Evolutionary conservation across 1,140 invertebrate species (phyloP), one percentile per base, ranked within the genome.

Genomic region (Nylanderia fulva): DNA sequence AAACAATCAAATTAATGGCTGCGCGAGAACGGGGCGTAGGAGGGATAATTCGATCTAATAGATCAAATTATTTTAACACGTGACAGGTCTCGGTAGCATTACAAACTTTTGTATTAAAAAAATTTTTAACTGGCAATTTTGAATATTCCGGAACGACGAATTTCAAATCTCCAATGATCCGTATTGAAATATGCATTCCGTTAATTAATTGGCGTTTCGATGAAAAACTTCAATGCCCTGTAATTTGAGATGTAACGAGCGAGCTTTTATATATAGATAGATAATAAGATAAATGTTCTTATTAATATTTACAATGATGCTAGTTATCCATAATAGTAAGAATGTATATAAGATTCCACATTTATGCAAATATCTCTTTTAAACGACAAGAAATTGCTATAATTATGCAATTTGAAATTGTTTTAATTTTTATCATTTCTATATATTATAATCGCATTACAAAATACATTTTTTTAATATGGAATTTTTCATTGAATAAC

Each of bases 41-140:
- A 18, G 3, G 15, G 15, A 4, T 48, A 48, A 48, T 58, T 58
- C 54, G 24, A 45, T 39, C 54, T 82, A 72, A 60, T 15, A 58
- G 66, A 82, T 72, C 24, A 54, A 69, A 82, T 82, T 72, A 82
- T 27, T 82, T 58, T 33, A 36, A 24, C 61, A 27, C 24, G 24
- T 52, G 64, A 80, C 77, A 82, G 77, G 66, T 72, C 52, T 58
- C 66, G 66, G 66, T 72, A 82, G 66, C 77, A 36, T 82, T 58
- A n/a, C 18, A 27, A 33, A 82, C 58, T 60, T 82, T 27, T 21
- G 36, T 18, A 15, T 45, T 13, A 24, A 56, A 45, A 68, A 15
- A 68, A 29, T 7, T 29, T 36, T n/a, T n/a, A n/a, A n/a, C n/a
- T n/a, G n/a, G 52, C 1, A 27, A 8, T 15, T 36, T 27, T 15